Evolutionary conservation across 1,140 invertebrate genomes (phyloP).

Genomic region (Drosophila malerkotliana): DNA sequence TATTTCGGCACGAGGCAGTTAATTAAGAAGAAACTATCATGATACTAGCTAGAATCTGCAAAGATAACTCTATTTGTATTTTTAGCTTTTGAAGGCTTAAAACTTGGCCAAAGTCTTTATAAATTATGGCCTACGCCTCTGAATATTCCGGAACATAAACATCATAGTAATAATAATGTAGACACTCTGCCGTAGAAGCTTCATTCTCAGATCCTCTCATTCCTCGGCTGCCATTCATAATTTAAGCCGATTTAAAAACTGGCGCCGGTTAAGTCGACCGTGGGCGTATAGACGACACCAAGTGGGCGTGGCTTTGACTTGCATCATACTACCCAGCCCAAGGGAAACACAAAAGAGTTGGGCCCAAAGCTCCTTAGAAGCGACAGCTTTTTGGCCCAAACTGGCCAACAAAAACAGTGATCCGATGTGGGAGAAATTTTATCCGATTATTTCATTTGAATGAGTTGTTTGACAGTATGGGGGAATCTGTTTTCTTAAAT

Average conservation of each 20-base stretch:
- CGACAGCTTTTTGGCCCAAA: constrained; percentile 43
- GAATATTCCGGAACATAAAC: constrained; percentile 50
- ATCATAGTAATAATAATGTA: constrained; percentile 67
- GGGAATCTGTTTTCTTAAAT: constrained; percentile 8
- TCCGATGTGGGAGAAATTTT: constrained; percentile 6
- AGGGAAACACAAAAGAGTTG: constrained; percentile 27
- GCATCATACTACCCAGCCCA: constrained; percentile 17
- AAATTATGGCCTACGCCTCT: constrained; percentile 13
- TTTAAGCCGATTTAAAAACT: constrained; percentile 56
- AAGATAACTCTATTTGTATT: neutral
- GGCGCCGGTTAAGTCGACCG: constrained; percentile 43
- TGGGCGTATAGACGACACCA: constrained; percentile 15
- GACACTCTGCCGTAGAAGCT: constrained; percentile 28
- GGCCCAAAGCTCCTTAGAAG: constrained; percentile 38
- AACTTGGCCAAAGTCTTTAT: constrained; percentile 8
- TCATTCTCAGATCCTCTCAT: constrained; percentile 29
- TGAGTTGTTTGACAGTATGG: constrained; percentile 24
- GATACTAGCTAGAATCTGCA: neutral
- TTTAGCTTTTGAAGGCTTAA: neutral
- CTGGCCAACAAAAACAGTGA: constrained; percentile 27
- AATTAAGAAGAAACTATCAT: neutral
- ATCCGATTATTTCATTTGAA: constrained; percentile 55
- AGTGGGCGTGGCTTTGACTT: constrained; percentile 41
- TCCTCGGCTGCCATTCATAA: constrained; percentile 31
- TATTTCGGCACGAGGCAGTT: neutral